Conservation (phyloP, 2,888 invertebrate genomes). For the Mythimna impura region DNA sequence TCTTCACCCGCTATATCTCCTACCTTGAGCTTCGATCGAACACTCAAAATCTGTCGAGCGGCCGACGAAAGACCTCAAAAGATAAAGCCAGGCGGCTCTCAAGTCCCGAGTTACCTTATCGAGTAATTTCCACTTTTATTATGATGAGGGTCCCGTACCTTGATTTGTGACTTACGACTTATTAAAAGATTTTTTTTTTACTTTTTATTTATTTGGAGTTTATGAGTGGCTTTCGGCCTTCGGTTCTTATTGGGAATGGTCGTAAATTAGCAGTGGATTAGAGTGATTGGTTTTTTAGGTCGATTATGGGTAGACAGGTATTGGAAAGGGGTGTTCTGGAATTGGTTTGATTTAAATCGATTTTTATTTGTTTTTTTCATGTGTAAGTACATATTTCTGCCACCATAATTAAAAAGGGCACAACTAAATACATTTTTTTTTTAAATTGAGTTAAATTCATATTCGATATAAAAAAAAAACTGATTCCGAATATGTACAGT, state of each 20-base stretch:
- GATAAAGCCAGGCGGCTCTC: slow-evolving; percentile 64
- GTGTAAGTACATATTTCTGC: no score
- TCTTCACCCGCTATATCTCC: slow-evolving; percentile 16
- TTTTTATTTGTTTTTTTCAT: not conserved
- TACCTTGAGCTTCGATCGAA: slow-evolving; percentile 34
- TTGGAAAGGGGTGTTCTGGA: not conserved
- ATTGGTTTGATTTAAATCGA: not conserved
- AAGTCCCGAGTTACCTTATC: slow-evolving; percentile 64
- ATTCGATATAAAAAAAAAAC: no score
- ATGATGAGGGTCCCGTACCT: slow-evolving; percentile 77
- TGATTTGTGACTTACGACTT: slow-evolving; percentile 74
- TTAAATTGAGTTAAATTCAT: no score
- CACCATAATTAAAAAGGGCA: no score
- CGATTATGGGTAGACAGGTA: slow-evolving; percentile 18
- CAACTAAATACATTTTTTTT: no score
- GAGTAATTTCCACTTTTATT: slow-evolving; percentile 75
- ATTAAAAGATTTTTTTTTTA: slow-evolving; percentile 49
- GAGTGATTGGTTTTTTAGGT: slow-evolving; percentile 46
- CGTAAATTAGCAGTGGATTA: slow-evolving; percentile 54
- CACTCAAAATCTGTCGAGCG: slow-evolving; percentile 51
- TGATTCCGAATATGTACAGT: no score
- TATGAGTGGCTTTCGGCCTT: slow-evolving; percentile 8
- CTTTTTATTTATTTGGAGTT: slow-evolving; percentile 47
- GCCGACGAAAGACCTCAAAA: slow-evolving; percentile 52
- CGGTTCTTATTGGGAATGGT: slow-evolving; percentile 48